Evolutionary conservation across 2,797 vertebrate genomes (phyloP), one percentile per base, ranked within the genome.

Genomic region (Gymnothorax reevesii): DNA sequence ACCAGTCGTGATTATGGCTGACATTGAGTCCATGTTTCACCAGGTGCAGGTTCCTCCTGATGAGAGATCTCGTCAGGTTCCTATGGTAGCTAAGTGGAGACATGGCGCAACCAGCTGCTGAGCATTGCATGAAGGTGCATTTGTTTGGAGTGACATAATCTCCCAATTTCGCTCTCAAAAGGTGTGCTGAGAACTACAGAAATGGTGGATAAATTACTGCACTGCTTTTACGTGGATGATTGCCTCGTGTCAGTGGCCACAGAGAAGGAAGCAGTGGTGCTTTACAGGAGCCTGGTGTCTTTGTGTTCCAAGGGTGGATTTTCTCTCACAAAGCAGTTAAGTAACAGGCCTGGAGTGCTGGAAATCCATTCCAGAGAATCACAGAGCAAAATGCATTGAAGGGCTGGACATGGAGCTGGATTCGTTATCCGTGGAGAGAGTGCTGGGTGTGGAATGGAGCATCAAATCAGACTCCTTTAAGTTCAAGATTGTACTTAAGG

Each of bases 101-200:
- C 42, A 0, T 87, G 9, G 64, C 42, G 13, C 86, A 88, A 55
- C 59, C n/a, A 3, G 8, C 54, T 4, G 13, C 13, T 42, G 87
- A 89, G 1, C 84, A 59, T 10, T 80, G 83, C 49, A 90, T 90
- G 87, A 57, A 33, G 20, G 88, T 88, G 1, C 87, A 89, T 25
- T 33, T 87, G 1, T 90, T 89, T 52, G 85, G 87, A 55, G 88
- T 64, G 0, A 73, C 57, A 27, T 64, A 10, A n/a, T n/a, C n/a
- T n/a, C n/a, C n/a, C n/a, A n/a, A n/a, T 17, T 82, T 64, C 71
- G 84, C 88, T 10, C 69, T 89, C n/a, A 5, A 52, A 6, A 89
- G 66, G 22, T 62, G 27, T 13, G 62, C 84, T 10, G 84, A 87
- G 42, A 84, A 86, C 15, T 80, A 82, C 25, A 5, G 17, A 82